phyloP scores from a whole-genome alignment of 2,888 invertebrate genomes.

The Drosophila limbata region DNA sequence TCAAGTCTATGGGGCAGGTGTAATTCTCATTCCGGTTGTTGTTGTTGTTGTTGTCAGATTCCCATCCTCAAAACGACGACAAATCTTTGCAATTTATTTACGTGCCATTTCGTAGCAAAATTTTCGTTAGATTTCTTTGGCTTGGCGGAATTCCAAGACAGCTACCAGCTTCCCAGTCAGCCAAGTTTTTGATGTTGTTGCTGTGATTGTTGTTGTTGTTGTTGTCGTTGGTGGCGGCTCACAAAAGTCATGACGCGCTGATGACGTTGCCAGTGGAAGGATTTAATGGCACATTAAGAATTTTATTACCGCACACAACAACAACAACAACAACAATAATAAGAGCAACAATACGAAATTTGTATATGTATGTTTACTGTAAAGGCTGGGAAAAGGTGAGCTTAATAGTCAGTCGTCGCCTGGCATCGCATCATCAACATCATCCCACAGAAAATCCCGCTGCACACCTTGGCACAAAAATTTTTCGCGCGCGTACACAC shows the following conservation, averaged over 20 bases:
- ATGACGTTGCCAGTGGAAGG: conserved; percentile 80
- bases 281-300: conserved; percentile 85
- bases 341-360: conserved; percentile 25
- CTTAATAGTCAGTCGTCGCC: conserved; percentile 59
- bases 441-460: conserved; percentile 28
- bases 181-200: conserved; percentile 37
- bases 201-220: conserved; percentile 18
- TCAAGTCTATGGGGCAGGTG: conserved; percentile 22
- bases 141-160: conserved; percentile 75
- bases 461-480: conserved; percentile 70
- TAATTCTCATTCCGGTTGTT: conserved; percentile 18
- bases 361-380: conserved; percentile 9
- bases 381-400: conserved; percentile 19
- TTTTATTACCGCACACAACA: conserved; percentile 82
- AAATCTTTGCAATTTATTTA: conserved; percentile 81
- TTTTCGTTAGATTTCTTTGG: conserved; percentile 76
- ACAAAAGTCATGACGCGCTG: conserved; percentile 78
- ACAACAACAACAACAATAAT: conserved; percentile 32
- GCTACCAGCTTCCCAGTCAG: conserved; percentile 34
- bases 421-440: conserved; percentile 37
- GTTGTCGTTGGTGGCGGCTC: conserved; percentile 54
- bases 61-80: conserved; percentile 64
- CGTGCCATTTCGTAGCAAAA: conserved; percentile 77
- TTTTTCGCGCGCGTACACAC: conserved; percentile 73
- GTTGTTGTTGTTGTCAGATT: conserved; percentile 38